Evolutionary conservation across 2,113 vertebrate genomes (phyloP).

Genomic region (Clarias magur): DNA sequence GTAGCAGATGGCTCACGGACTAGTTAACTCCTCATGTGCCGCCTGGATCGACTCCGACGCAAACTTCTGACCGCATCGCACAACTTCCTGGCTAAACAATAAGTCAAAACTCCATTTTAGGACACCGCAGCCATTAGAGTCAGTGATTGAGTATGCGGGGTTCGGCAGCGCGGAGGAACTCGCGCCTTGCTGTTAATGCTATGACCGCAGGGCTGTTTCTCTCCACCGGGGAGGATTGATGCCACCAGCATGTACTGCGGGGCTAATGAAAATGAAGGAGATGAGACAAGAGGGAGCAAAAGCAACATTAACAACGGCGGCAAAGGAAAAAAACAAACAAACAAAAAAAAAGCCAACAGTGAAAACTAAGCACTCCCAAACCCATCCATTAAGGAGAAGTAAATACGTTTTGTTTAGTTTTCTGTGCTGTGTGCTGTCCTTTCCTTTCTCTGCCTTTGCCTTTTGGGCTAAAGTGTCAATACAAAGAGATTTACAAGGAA

Average conservation of each 20-base stretch:
- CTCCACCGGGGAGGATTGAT: conserved; percentile 53
- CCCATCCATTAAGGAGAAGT: conserved; percentile 45
- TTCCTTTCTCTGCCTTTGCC: conserved; percentile 13
- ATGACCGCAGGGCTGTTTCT: conserved; percentile 51
- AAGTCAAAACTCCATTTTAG: conserved; percentile 20
- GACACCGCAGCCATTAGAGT: conserved; percentile 9
- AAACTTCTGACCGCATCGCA: not conserved
- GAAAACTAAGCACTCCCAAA: conserved; percentile 45
- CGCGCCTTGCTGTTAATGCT: conserved; percentile 49
- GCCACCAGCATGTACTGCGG: conserved; percentile 51
- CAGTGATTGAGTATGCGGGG: conserved; percentile 46
- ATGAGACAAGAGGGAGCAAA: conserved; percentile 40
- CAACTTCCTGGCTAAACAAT: conserved; percentile 2
- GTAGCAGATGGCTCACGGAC: conserved; percentile 2
- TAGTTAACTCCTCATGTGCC: not conserved
- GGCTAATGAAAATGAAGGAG: conserved; percentile 57
- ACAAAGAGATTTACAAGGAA: not conserved
- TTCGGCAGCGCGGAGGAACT: conserved; percentile 36
- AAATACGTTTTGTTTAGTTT: conserved; percentile 29
- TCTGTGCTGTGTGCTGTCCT: not conserved
- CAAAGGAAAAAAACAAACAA: not conserved
- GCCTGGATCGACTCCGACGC: not conserved
- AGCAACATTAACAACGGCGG: conserved; percentile 48
- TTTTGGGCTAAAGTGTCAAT: not conserved
- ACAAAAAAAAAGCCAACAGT: conserved; percentile 31